Base-by-base conservation (phyloP, 2,113 vertebrate genomes). In the Larimichthys polyactis region DNA sequence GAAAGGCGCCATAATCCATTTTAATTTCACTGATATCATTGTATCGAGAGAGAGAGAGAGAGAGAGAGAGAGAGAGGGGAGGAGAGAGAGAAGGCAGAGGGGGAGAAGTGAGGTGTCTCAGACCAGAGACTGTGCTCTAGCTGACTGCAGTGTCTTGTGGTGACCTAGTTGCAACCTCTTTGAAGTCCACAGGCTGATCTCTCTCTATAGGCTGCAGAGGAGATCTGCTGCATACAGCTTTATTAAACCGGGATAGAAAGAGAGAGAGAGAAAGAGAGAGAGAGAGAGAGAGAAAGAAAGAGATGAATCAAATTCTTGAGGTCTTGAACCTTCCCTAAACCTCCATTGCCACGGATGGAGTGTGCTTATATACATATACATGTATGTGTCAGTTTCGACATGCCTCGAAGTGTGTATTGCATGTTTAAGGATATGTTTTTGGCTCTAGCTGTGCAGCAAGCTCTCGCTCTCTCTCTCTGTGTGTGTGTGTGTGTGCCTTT, bases 131-230 rank as follows among this genome's bases (percentile, higher is more conserved):
- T 91, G 87, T 89, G 90, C 89, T 90, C 83, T 87, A 43, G 84
- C 86, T 92, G 89, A 94, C 93, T 95, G 93, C 91, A 91, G 90
- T 93, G 91, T 90, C 93, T 93, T 92, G 82, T 83, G 84, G 90
- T 95, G 95, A 96, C 95, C 95, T 94, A 96, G 89, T 95, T 95
- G 92, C 94, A 95, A 95, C 95, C 95, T 87, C 92, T 95, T 95
- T 95, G 95, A 95, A 95, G 94, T 95, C 93, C 94, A 93, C 85
- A 87, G 89, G 91, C 93, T 93, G 93, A 95, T 94, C 93, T 94
- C 85, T 92, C 93, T 93, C 85, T 87, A 79, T 85, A 90, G 91
- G 89, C 89, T 83, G 88, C 81, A 71, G 89, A 83, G 66, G 77
- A 86, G 89, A 89, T 92, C 86, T 91, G 90, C 93, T 87, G 93